phyloP scores from a whole-genome alignment of 2,797 vertebrate genomes.

The Mormyrops boulengeri region DNA sequence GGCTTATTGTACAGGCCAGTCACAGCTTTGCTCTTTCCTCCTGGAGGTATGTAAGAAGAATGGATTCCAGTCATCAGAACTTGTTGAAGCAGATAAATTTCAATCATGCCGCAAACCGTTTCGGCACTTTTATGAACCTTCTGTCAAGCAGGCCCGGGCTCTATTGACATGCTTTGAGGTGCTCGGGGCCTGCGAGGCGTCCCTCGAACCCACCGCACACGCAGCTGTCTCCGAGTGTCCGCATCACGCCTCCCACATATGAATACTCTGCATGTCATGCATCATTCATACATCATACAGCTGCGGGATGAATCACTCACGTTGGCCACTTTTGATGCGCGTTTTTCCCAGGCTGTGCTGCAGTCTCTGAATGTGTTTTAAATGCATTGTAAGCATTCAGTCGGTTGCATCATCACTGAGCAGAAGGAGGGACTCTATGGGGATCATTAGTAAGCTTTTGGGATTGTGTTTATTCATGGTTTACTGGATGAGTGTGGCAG shows the following conservation, averaged over 20 bases:
- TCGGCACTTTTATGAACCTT: slow-evolving; percentile 1
- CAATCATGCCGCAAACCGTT: not conserved
- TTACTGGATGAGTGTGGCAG: not conserved
- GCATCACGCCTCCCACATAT: not conserved
- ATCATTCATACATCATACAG: not conserved
- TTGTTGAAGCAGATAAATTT: not conserved
- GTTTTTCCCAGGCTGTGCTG: not conserved
- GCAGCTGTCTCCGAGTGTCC: not conserved
- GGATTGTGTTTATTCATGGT: not conserved
- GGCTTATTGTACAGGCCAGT: not conserved
- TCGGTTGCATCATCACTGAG: not conserved
- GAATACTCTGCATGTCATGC: not conserved
- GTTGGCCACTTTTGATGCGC: not conserved
- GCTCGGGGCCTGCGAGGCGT: not conserved
- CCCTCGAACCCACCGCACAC: not conserved
- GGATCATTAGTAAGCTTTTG: not conserved
- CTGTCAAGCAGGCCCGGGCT: not conserved
- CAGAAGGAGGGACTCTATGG: not conserved
- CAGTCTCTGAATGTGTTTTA: not conserved
- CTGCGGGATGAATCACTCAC: not conserved
- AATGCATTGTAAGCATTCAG: not conserved
- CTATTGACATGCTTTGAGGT: not conserved
- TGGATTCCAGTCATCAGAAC: slow-evolving; percentile 5
- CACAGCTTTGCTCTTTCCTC: not conserved
- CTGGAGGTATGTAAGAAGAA: slow-evolving; percentile 1